These are phyloP conservation scores for Nebria brevicollis DNA, from an alignment of 2,888 invertebrate species.

Conservation along the genomic window DNA sequence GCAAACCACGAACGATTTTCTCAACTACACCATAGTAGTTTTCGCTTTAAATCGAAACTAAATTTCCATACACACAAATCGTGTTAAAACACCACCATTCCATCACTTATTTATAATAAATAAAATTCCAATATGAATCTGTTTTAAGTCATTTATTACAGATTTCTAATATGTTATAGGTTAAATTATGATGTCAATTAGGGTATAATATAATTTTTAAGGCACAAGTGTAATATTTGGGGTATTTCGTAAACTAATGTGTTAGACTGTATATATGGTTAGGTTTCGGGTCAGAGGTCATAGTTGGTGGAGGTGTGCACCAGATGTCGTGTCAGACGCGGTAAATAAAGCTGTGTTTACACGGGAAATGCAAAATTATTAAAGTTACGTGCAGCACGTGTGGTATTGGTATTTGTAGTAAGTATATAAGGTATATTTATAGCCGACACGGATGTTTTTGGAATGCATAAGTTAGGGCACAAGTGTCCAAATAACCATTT, in stretches of 20 bases:
- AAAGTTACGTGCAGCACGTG: background rate
- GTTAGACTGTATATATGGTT: background rate
- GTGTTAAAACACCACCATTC: no score
- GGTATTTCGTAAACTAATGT: background rate
- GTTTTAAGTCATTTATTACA: no score
- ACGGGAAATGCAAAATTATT: background rate
- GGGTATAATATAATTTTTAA: no score
- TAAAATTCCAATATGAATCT: no score
- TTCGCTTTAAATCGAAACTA: background rate
- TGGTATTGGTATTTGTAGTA: background rate
- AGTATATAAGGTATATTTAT: background rate
- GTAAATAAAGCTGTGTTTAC: slow-evolving; percentile 1
- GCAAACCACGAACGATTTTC: background rate
- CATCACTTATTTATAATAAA: no score
- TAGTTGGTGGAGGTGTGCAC: background rate
- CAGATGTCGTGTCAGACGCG: background rate
- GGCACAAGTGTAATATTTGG: background rate
- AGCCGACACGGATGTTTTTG: background rate
- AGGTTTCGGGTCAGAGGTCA: background rate
- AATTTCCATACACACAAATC: no score
- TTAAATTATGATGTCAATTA: no score
- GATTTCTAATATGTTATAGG: no score
- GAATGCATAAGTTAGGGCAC: no score
- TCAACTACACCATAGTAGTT: background rate
- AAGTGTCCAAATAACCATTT: no score